Conservation (phyloP, 37 sponge, comb jelly and placozoan genomes). For the Diacarnus erythraeanus region DNA sequence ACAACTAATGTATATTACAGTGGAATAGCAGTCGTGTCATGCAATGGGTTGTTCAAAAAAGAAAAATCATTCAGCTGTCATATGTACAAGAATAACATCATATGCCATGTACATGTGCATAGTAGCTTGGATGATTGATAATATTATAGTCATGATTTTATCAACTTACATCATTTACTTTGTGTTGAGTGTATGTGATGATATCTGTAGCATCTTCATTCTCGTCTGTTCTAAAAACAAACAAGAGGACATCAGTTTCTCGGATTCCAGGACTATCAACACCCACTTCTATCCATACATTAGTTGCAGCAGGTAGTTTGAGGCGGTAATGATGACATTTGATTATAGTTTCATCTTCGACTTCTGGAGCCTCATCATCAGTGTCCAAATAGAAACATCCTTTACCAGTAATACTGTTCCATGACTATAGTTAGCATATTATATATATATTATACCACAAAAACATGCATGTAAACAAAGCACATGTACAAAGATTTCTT, state of each 20-base stretch:
- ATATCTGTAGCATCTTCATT: constrained; percentile 43
- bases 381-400: constrained; percentile 70
- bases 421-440: constrained; percentile 17
- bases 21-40: neutral
- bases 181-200: constrained; percentile 63
- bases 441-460: neutral
- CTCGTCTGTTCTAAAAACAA: constrained; percentile 49
- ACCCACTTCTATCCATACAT: constrained; percentile 49
- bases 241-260: constrained; percentile 42
- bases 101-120: too few species aligned
- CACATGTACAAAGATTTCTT: too few species aligned
- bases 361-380: constrained; percentile 20
- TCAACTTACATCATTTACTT: constrained; percentile 13
- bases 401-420: constrained; percentile 71
- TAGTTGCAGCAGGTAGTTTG: constrained; percentile 29
- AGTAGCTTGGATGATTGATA: too few species aligned
- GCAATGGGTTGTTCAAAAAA: too few species aligned
- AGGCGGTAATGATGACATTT: constrained; percentile 58
- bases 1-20: neutral
- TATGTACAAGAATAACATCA: too few species aligned
- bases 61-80: too few species aligned
- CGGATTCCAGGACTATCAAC: constrained; percentile 22
- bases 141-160: neutral
- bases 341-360: constrained; percentile 19
- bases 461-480: neutral